Conservation (phyloP, 2,113 vertebrate genomes). For the Hyaena hyaena region DNA sequence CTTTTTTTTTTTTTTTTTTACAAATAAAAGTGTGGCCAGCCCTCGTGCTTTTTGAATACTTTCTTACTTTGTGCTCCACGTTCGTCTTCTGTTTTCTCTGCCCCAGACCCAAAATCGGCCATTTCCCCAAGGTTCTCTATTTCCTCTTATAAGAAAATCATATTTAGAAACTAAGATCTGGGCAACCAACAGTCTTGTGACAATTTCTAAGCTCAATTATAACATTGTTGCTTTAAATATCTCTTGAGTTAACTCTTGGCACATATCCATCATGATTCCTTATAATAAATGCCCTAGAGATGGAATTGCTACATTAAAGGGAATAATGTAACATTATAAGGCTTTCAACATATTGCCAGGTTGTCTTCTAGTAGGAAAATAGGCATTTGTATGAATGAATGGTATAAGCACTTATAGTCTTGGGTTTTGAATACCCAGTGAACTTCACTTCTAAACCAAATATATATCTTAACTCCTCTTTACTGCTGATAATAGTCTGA, state of each 20-base stretch:
- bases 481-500: background rate
- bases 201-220: background rate
- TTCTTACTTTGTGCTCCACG: background rate
- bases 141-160: background rate
- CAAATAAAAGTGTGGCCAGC: too few species aligned
- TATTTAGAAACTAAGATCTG: background rate
- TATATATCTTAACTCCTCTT: background rate
- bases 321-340: background rate
- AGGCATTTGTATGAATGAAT: background rate
- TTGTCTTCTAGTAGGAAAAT: background rate
- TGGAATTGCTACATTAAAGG: background rate
- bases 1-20: background rate
- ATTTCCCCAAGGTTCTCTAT: background rate
- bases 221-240: background rate
- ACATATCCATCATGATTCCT: background rate
- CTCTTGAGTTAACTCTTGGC: background rate
- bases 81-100: background rate
- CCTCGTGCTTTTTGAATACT: background rate
- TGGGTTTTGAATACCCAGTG: background rate
- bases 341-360: background rate
- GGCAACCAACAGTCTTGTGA: background rate
- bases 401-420: background rate
- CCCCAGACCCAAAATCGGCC: background rate
- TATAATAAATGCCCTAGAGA: background rate
- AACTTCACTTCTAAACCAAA: background rate